Evolutionary conservation across 2,113 vertebrate species (phyloP).

Genomic region (Oxyruncus cristatus): DNA sequence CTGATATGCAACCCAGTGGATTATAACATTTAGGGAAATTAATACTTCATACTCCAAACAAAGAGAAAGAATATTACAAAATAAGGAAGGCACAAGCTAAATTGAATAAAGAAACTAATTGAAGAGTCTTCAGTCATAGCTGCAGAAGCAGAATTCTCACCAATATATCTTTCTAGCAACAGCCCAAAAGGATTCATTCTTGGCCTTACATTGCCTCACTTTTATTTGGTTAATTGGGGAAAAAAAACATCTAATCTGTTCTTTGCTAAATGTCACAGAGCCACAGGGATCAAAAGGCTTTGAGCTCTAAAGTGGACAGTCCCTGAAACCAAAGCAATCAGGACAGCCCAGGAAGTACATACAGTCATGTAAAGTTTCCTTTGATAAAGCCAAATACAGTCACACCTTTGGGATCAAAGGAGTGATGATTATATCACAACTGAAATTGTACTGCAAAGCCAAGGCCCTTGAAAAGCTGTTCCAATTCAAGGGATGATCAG

Average conservation of each 20-base stretch:
- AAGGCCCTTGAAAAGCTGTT: not conserved
- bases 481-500: not conserved
- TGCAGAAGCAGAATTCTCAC: not conserved
- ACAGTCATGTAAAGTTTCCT: fast-evolving
- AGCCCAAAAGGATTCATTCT: not conserved
- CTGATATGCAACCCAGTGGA: not conserved
- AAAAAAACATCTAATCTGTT: not conserved
- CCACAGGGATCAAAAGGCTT: not conserved
- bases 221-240: not conserved
- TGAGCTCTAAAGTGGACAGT: not conserved
- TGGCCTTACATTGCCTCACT: not conserved
- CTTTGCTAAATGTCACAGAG: not conserved
- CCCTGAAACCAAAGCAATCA: not conserved
- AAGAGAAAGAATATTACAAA: not conserved
- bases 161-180: not conserved
- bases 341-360: not conserved
- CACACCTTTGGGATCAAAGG: not conserved
- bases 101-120: not conserved
- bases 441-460: not conserved
- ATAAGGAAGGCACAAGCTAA: not conserved
- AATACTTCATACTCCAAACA: not conserved
- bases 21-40: not conserved
- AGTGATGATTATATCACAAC: fast-evolving
- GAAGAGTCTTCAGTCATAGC: not conserved
- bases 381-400: not conserved